Percentiles rank a stretch among this genome's conserved stretches.
Evolutionary conservation across 2,888 invertebrate species (phyloP).

Genomic region (Acheta domesticus): DNA sequence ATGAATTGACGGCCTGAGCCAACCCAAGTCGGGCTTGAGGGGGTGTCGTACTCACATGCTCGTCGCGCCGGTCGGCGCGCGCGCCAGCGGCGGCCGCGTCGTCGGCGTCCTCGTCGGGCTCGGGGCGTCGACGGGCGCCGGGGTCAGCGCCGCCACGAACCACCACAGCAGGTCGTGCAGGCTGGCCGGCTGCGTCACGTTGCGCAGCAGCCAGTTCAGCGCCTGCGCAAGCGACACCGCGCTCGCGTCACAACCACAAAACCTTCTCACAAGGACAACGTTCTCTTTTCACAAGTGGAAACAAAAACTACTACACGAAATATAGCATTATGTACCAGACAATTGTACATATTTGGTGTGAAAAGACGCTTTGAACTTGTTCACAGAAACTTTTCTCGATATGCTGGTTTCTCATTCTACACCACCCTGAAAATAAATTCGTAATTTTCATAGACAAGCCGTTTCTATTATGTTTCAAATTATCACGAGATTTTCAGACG

Average conservation of each 20-base stretch:
- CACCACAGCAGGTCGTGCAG: constrained; percentile 96
- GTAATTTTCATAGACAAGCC: too few species aligned
- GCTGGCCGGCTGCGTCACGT: constrained; percentile 85
- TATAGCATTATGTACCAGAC: too few species aligned
- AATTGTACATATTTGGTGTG: too few species aligned
- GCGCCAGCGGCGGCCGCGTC: constrained; percentile 29
- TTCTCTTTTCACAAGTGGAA: background rate
- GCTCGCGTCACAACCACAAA: background rate
- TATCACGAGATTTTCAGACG: too few species aligned
- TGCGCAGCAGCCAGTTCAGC: constrained; percentile 90
- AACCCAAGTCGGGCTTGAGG: too few species aligned
- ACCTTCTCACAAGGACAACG: background rate
- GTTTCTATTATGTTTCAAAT: too few species aligned
- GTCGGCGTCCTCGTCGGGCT: constrained; percentile 46
- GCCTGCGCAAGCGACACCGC: constrained; percentile 54
- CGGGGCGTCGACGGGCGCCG: constrained; percentile 41
- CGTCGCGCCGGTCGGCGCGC: constrained; percentile 31
- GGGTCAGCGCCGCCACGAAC: constrained; percentile 82
- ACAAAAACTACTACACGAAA: too few species aligned
- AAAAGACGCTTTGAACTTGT: too few species aligned
- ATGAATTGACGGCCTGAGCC: too few species aligned
- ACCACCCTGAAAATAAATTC: too few species aligned
- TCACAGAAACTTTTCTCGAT: too few species aligned
- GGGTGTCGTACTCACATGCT: constrained; percentile 22
- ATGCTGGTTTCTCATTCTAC: too few species aligned